phyloP scores from a whole-genome alignment of 2,888 invertebrate genomes.

The Folsomia manolachei region DNA sequence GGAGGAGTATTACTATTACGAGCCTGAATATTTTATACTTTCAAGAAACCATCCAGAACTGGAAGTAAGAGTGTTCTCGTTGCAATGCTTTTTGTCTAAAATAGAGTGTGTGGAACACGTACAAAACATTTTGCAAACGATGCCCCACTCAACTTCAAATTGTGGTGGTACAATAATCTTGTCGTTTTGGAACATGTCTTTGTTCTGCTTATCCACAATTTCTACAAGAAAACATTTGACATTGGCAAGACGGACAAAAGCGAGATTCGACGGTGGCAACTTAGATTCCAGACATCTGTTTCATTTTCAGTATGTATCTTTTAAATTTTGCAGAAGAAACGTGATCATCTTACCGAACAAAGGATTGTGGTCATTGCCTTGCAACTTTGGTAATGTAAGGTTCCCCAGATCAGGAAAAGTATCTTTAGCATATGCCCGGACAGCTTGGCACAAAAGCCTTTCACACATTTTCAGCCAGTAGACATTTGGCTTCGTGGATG shows the following conservation, averaged over 20 bases:
- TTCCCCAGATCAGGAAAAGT: neutral
- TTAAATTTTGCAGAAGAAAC: neutral
- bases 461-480: neutral
- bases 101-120: too few species aligned
- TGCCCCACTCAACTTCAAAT: too few species aligned
- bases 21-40: too few species aligned
- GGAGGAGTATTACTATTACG: too few species aligned
- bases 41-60: too few species aligned
- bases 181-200: neutral
- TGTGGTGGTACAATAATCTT: neutral
- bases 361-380: neutral
- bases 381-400: neutral
- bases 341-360: neutral
- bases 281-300: neutral
- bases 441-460: neutral
- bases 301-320: neutral
- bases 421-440: neutral
- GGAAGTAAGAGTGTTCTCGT: too few species aligned
- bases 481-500: neutral
- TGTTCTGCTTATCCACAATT: neutral
- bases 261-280: neutral
- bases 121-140: constrained; percentile 1
- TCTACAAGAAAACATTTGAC: too few species aligned
- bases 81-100: too few species aligned
- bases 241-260: neutral